A percentile compares a stretch with the other conserved stretches of the same genome.
Evolutionary conservation across 1,140 invertebrate species (phyloP).

Genomic region (Zaprionus inermis): DNA sequence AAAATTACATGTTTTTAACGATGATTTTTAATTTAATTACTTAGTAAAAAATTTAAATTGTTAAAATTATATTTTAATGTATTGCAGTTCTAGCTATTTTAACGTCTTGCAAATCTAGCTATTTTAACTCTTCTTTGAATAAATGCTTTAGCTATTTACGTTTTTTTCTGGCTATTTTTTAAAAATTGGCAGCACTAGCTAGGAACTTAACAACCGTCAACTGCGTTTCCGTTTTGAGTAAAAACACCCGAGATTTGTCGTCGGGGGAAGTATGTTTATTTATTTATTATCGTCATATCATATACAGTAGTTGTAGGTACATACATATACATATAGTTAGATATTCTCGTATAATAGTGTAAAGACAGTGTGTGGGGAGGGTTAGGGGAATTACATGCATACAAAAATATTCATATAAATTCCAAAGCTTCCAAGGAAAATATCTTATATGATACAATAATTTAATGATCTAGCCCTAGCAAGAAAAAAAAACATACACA

Average conservation of each 20-base stretch:
- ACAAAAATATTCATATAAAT: conserved; percentile 54
- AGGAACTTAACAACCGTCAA: neutral
- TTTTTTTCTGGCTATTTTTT: too few species aligned
- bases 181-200: too few species aligned
- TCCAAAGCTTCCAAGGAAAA: conserved; percentile 52
- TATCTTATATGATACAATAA: conserved; percentile 72
- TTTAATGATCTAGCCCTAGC: conserved; percentile 60
- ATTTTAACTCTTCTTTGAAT: too few species aligned
- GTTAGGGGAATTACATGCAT: conserved; percentile 40
- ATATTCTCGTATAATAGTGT: neutral
- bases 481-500: conserved; percentile 37
- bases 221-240: neutral
- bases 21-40: too few species aligned
- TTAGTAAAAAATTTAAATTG: too few species aligned
- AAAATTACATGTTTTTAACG: too few species aligned
- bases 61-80: too few species aligned
- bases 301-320: conserved; percentile 22
- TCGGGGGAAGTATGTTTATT: conserved; percentile 17
- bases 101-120: too few species aligned
- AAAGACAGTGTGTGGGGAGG: neutral
- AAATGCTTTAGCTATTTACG: too few species aligned
- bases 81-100: too few species aligned
- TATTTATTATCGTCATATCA: conserved; percentile 16
- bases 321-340: conserved; percentile 31
- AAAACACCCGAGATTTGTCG: conserved; percentile 5